Percentiles rank a stretch among this genome's conserved stretches.
Evolutionary conservation across 2,113 vertebrate species (phyloP).

Genomic region (Spea multiplicata): DNA sequence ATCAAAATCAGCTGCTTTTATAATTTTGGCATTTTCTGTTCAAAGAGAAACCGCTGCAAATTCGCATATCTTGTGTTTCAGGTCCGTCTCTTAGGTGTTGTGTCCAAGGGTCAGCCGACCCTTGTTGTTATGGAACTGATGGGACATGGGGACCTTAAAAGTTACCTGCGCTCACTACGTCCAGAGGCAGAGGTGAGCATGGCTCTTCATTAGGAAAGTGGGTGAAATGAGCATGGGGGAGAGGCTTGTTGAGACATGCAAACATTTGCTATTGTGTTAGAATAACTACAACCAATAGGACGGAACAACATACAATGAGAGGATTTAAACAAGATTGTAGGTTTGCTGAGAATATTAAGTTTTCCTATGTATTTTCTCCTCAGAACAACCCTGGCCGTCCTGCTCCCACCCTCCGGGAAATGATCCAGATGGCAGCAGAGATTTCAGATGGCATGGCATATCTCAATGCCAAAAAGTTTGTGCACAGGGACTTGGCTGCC

Average conservation of each 20-base stretch:
- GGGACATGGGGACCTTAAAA: conserved; percentile 94
- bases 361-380: neutral
- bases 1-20: neutral
- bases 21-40: neutral
- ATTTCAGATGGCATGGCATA: conserved; percentile 98
- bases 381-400: conserved; percentile 88
- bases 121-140: conserved; percentile 97
- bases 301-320: no score
- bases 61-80: conserved; percentile 37
- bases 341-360: no score
- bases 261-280: no score
- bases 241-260: no score
- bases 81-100: conserved; percentile 94
- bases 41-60: neutral
- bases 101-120: conserved; percentile 92
- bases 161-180: conserved; percentile 84
- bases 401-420: conserved; percentile 83
- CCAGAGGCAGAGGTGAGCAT: conserved; percentile 87
- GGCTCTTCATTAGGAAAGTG: neutral
- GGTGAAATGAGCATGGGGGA: no score
- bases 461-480: conserved; percentile 96
- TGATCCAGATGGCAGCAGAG: conserved; percentile 95
- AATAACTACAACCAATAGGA: no score
- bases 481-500: conserved; percentile 93
- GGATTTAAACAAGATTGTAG: no score